Evolutionary conservation across 2,113 vertebrate genomes (phyloP).

Genomic region (Cyanistes caeruleus): DNA sequence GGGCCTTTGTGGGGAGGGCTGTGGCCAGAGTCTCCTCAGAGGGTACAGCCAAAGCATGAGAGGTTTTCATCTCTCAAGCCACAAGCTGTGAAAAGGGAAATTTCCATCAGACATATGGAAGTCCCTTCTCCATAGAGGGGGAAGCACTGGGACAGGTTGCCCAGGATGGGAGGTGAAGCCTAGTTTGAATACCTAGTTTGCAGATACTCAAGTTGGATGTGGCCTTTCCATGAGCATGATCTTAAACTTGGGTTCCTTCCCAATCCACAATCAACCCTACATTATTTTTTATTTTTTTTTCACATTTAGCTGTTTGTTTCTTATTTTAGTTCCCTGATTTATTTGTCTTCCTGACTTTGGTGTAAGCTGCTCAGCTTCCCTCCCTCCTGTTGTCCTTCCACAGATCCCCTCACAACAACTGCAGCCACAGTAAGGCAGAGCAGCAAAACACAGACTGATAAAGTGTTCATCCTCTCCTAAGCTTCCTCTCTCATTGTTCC

Average conservation of each 20-base stretch:
- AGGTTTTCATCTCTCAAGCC: background rate
- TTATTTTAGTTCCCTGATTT: background rate
- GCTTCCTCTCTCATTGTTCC: background rate
- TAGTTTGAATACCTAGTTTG: background rate
- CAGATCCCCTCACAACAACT: background rate
- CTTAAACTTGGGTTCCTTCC: background rate
- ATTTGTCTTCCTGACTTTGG: background rate
- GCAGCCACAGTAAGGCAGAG: background rate
- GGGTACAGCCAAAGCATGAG: background rate
- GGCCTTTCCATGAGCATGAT: background rate
- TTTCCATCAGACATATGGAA: background rate
- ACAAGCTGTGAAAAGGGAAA: background rate
- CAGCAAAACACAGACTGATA: background rate
- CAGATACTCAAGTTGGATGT: fast-evolving
- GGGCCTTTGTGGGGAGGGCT: fast-evolving
- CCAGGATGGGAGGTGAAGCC: background rate
- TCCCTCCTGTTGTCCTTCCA: background rate
- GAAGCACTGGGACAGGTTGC: background rate
- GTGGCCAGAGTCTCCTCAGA: background rate
- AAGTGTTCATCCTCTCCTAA: background rate
- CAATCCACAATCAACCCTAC: background rate
- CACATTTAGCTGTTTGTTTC: background rate
- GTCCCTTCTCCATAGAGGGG: background rate
- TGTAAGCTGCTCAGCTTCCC: background rate
- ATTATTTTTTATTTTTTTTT: background rate